Base-by-base conservation (phyloP, 2,113 vertebrate genomes). In the Oreochromis spilurus region DNA sequence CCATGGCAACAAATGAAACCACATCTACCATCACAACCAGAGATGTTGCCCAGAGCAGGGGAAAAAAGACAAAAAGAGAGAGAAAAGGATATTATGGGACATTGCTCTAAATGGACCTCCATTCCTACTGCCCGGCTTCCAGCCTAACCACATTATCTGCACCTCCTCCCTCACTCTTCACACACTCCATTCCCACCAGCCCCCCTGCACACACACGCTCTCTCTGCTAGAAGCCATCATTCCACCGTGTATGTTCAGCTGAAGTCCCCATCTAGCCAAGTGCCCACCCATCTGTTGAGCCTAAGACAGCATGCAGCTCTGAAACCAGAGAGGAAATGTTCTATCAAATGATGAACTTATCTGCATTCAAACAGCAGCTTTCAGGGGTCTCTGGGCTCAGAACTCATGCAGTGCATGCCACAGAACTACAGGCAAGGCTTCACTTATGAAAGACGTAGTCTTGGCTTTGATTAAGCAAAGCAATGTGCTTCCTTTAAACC, bases 231-330 rank as follows among this genome's bases (percentile, higher is more conserved):
- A 82, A 84, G 84, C 62, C 85, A 34, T 89, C 89, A 86, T 13
- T 90, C 84, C 81, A 57, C 6, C n/a, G 26, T 90, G 91, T 86
- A 82, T 85, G 88, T 92, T 92, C 91, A 87, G 91, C 91, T 90
- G 91, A 87, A 89, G 90, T 87, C 83, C 43, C 87, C 85, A 87
- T 90, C 82, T 85, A 88, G 88, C 86, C 87, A 87, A 92, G 88
- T 84, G 88, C 80, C 78, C 87, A 82, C 54, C 91, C 88, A 90
- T 93, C 92, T 93, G 93, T 88, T 92, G 90, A 93, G 82, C 87
- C 80, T 86, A 87, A 90, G 84, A 90, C 82, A 31, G 91, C 89
- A 90, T 91, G 93, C 89, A 89, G 87, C 90, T 92, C 75, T 83
- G 85, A 75, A 62, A 85, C 65, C 26, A 40, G 21, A 52, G 34